phyloP scores from a whole-genome alignment of 2,797 vertebrate genomes.

The Valencia hispanica region DNA sequence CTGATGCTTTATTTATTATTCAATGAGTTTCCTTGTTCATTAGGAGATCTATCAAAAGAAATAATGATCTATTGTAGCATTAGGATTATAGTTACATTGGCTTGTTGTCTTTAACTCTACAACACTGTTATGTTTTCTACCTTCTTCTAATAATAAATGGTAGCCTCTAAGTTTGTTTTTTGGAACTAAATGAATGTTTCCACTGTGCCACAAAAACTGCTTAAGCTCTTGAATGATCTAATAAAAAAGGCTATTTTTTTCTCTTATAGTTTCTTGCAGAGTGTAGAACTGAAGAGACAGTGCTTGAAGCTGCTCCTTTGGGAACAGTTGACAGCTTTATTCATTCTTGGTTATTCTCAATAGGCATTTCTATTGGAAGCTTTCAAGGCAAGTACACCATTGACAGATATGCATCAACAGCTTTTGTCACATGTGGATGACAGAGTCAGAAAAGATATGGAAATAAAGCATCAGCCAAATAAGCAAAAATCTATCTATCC shows the following conservation, averaged over 20 bases:
- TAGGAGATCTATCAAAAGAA: background rate
- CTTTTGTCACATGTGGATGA: constrained; percentile 67
- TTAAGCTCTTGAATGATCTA: constrained; percentile 30
- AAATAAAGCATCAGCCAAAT: constrained; percentile 38
- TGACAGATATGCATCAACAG: constrained; percentile 69
- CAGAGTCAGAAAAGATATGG: constrained; percentile 29
- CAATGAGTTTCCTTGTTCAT: background rate
- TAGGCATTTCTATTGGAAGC: constrained; percentile 45
- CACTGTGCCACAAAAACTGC: constrained; percentile 19
- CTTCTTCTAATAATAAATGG: constrained; percentile 4
- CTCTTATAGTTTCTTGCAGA: constrained; percentile 36
- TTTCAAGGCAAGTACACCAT: constrained; percentile 55
- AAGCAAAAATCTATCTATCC: constrained; percentile 23
- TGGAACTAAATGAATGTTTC: constrained; percentile 28
- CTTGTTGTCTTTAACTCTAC: background rate
- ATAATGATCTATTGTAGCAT: background rate
- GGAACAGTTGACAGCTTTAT: constrained; percentile 70
- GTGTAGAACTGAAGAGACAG: constrained; percentile 42
- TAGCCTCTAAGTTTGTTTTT: constrained; percentile 35
- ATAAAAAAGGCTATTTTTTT: background rate
- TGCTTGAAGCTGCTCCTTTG: constrained; percentile 50
- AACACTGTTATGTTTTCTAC: background rate
- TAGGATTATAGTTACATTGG: background rate
- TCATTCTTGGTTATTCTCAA: constrained; percentile 58
- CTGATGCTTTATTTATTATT: too few species aligned